Evolutionary conservation across 35 echinoderm and acorn worm species (phyloP).

Genomic region (Eucidaris tribuloides): DNA sequence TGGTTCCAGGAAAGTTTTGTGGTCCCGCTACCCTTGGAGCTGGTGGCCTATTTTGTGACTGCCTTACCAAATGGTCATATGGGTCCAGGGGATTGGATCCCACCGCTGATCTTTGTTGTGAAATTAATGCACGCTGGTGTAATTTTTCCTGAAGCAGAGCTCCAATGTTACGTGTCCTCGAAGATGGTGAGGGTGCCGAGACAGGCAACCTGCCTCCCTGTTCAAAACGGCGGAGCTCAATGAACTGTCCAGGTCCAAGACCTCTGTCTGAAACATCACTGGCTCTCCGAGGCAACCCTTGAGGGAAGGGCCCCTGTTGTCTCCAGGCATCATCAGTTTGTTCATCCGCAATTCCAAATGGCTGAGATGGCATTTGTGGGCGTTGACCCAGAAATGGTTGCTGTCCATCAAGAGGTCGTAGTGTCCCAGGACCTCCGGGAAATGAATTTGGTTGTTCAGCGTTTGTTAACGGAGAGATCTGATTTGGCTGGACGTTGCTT

Average conservation of each 20-base stretch:
- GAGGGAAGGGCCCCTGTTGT: slow-evolving; percentile 19
- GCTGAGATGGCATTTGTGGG: not conserved
- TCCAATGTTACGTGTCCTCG: slow-evolving; percentile 44
- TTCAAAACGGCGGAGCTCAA: slow-evolving; percentile 86
- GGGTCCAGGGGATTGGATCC: slow-evolving; percentile 69
- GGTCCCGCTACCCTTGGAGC: not conserved
- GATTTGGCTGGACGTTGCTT: slow-evolving; percentile 6
- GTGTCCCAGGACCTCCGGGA: slow-evolving; percentile 20
- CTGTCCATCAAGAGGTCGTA: not conserved
- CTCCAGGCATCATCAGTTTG: not conserved
- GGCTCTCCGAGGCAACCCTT: not conserved
- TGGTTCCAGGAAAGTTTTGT: not conserved
- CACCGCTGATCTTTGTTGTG: not conserved
- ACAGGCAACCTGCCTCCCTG: slow-evolving; percentile 20
- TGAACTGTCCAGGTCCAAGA: slow-evolving; percentile 60
- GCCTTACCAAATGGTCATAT: slow-evolving; percentile 76
- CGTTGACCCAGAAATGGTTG: slow-evolving; percentile 15
- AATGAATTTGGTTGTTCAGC: slow-evolving; percentile 16
- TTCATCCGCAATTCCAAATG: not conserved
- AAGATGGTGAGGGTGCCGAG: not conserved
- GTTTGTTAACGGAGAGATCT: slow-evolving; percentile 12
- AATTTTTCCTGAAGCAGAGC: slow-evolving; percentile 71
- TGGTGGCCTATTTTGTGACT: slow-evolving; percentile 21
- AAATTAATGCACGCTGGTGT: slow-evolving; percentile 49
- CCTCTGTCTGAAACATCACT: not conserved